Percentiles rank a stretch among this genome's conserved stretches.
Evolutionary conservation across 2,888 invertebrate species (phyloP).

Genomic region (Cactoblastis cactorum): DNA sequence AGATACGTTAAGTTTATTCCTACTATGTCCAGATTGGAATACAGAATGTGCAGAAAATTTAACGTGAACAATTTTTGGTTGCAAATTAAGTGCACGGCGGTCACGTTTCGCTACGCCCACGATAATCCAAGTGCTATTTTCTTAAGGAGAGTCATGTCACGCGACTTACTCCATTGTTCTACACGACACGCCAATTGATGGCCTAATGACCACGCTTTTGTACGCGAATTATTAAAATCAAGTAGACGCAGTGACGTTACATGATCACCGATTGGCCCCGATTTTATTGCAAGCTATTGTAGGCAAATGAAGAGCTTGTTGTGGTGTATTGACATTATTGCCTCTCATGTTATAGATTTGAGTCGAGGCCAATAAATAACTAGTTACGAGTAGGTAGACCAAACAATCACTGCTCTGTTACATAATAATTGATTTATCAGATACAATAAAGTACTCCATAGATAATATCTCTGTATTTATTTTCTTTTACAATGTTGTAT

Average conservation of each 20-base stretch:
- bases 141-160: conserved; percentile 48
- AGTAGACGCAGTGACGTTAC: conserved; percentile 9
- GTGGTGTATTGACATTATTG: conserved; percentile 11
- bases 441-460: too few relatives aligned
- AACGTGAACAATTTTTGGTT: conserved; percentile 14
- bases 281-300: conserved; percentile 12
- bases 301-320: conserved; percentile 9
- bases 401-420: background rate
- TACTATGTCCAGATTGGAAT: conserved; percentile 19
- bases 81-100: conserved; percentile 19
- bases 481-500: too few relatives aligned
- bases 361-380: conserved; percentile 3
- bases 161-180: conserved; percentile 51
- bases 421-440: background rate
- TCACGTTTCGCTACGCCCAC: conserved; percentile 41
- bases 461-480: too few relatives aligned
- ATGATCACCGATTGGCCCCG: conserved; percentile 7
- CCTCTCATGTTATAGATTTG: background rate
- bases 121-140: conserved; percentile 42
- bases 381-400: background rate
- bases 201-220: conserved; percentile 6
- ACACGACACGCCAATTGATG: conserved; percentile 37
- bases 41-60: conserved; percentile 17
- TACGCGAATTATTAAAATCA: conserved; percentile 16
- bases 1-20: conserved; percentile 18